Evolutionary conservation across 2,113 vertebrate species (phyloP).

Genomic region (Pygoscelis adeliae): DNA sequence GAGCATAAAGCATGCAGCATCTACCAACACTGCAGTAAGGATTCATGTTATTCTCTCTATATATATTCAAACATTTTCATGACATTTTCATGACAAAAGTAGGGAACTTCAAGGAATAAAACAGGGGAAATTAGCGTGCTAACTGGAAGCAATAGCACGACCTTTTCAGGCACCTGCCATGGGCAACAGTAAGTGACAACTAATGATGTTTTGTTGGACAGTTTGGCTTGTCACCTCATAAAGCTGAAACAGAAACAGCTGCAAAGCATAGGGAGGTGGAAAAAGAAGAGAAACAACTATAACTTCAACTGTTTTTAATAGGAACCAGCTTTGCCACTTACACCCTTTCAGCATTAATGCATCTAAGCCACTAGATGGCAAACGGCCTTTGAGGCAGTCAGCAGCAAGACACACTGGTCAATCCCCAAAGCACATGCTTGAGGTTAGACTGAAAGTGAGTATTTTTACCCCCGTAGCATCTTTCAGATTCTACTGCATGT

Average conservation of each 20-base stretch:
- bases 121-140: background rate
- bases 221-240: background rate
- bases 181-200: background rate
- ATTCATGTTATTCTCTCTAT: background rate
- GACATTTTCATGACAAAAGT: background rate
- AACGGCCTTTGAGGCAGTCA: background rate
- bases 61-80: background rate
- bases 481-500: background rate
- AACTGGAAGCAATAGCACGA: background rate
- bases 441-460: background rate
- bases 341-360: background rate
- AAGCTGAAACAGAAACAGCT: conserved; percentile 1
- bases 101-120: background rate
- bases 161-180: background rate
- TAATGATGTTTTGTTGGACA: background rate
- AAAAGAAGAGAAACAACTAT: background rate
- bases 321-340: background rate
- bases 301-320: background rate
- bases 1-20: background rate
- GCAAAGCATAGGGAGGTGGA: background rate
- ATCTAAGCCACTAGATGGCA: conserved; percentile 53
- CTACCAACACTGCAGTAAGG: background rate
- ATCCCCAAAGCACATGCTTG: too few relatives aligned
- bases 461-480: background rate
- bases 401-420: background rate